Evolutionary conservation across 2,888 invertebrate species (phyloP), one percentile per base, ranked within the genome.

Genomic region (Ophion ventricosus): DNA sequence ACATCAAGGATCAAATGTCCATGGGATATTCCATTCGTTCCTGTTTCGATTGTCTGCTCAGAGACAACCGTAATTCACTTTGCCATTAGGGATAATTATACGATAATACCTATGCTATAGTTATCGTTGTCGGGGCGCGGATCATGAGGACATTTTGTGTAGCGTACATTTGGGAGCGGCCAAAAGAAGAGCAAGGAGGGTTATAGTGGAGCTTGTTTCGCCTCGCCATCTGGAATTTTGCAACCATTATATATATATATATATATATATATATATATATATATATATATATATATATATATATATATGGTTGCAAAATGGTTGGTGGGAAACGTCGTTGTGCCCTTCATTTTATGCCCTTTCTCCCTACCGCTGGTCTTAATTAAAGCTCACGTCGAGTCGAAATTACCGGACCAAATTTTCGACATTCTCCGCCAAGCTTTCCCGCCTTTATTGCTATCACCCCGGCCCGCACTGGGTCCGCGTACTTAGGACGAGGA

Each of bases 391-490:
- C 78, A 82, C 57, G 77, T 43, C 77, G 35, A 26, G 23, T 61
- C 14, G 73, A 82, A 78, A 82, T 82, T 74, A 82, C 82, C 82
- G 82, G 59, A 63, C 73, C 63, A 67, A 82, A 82, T 78, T 78
- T 82, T 82, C 64, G 67, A 56, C 67, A 77, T 82, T 73, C 77
- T 59, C 35, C 35, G 49, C 59, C 72, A 73, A 76, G 57, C 72
- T 72, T 72, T 25, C 40, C 57, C 57, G 25, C 40, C 70, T 29
- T 72, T 64, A 79, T 79, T 72, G 43, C 73, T 72, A 54, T 57
- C 63, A 63, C 72, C 56, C 54, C 40, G 40, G 40, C 49, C 49
- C 69, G 59, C 69, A 26, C 20, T 11, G 23, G 5, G 20, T 63
- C 35, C 35, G 54, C 17, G 61, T 23, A 17, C 23, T 43, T 8